Evolutionary conservation across 2,797 vertebrate genomes (phyloP), one percentile per base, ranked within the genome.

Genomic region (Scleropages formosus): DNA sequence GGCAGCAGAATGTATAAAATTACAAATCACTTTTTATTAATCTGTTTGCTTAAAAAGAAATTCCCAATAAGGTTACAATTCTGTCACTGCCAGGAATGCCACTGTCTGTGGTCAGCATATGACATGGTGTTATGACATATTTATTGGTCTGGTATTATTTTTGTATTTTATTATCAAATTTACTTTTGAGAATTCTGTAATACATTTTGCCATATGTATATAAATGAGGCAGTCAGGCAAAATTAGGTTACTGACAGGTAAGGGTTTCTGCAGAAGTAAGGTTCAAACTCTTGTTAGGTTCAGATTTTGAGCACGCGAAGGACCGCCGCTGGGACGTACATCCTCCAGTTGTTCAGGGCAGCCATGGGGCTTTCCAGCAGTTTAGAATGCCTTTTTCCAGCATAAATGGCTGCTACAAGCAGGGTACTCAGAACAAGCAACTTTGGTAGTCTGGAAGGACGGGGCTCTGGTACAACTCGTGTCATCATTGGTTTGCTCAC

Each of bases 401-500:
- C 95, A 94, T 24, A 86, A 91, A 68, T 94, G 80, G 81, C 96
- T 95, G 78, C 68, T 53, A 27, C 22, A 47, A 70, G 13, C 59
- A 61, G 8, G n/a, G 15, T 59, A 61, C 15, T 61, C 15, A 61
- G 15, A 20, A 59, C 8, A 3, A 61, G 4, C 59, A 61, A 8
- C 59, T 18, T 18, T 61, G n/a, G n/a, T 20, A 20, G 59, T 15
- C 15, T 61, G 8, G 59, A 61, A 4, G 4, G 8, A 8, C 20
- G 15, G 15, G n/a, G n/a, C n/a, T 61, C 20, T 61, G 59, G n/a
- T 16, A 61, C 59, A 8, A 2, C 59, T 1, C 59, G 94, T 0
- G 95, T 95, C 88, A 87, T 86, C 86, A 95, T 59, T 13, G 95
- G 93, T 24, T 83, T 81, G 62, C 65, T 8, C 4, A 96, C 63